A percentile compares a stretch with the other conserved stretches of the same genome.
Evolutionary conservation across 2,113 vertebrate species (phyloP).

Genomic region (Colaptes auratus): DNA sequence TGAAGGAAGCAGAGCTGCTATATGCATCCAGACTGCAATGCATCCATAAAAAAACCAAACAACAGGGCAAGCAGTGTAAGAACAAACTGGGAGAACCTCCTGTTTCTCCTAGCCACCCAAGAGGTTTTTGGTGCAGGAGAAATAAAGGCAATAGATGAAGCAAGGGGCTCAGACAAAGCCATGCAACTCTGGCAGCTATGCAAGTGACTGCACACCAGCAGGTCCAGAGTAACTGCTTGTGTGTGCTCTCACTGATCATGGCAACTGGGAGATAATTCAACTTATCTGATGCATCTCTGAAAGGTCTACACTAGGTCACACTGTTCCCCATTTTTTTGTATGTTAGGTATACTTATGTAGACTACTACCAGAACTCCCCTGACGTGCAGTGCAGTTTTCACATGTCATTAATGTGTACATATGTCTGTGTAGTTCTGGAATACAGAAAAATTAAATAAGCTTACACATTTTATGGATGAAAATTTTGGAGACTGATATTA

Average conservation of each 20-base stretch:
- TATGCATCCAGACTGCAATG: neutral
- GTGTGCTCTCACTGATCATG: neutral
- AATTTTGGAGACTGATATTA: neutral
- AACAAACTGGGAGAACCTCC: neutral
- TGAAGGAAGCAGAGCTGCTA: neutral
- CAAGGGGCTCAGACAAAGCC: neutral
- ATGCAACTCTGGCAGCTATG: accelerated
- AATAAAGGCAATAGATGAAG: neutral
- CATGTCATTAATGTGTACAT: neutral
- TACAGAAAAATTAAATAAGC: neutral
- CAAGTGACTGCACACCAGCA: neutral
- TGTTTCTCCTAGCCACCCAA: neutral
- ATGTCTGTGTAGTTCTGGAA: neutral
- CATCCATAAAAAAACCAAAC: neutral
- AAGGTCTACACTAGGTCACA: neutral
- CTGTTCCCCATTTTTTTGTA: neutral
- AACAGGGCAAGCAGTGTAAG: neutral
- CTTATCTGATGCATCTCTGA: neutral
- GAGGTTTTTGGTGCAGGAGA: neutral
- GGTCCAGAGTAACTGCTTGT: accelerated
- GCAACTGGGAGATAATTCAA: neutral
- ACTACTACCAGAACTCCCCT: neutral
- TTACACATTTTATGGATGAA: neutral
- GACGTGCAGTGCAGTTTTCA: neutral
- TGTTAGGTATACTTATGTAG: neutral